Percentiles rank a stretch among this genome's conserved stretches.
Conservation (phyloP, 2,797 vertebrate species). For the Vireo griseus region DNA sequence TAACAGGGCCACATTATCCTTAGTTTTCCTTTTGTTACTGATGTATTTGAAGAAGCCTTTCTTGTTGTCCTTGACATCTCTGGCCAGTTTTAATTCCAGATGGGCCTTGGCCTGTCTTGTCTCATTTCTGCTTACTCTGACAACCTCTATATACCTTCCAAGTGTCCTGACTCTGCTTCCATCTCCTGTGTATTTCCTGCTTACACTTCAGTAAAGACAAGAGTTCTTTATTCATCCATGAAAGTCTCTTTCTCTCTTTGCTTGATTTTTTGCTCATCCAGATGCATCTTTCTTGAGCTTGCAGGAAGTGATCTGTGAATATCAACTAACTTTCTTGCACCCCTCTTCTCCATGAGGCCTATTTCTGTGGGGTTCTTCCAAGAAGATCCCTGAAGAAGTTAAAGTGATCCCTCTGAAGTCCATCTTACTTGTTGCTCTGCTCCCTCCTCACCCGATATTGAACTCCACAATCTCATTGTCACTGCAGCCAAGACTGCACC, state of each 20-base stretch:
- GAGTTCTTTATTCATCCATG: not conserved
- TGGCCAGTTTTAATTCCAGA: not conserved
- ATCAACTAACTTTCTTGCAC: not conserved
- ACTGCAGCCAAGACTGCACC: not conserved
- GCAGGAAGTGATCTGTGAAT: not conserved
- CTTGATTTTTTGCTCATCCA: rapidly evolving
- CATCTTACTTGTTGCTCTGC: no score
- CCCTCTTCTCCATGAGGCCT: not conserved
- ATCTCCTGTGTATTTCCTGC: not conserved
- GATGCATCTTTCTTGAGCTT: not conserved
- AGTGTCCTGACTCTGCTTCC: not conserved
- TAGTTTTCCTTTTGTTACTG: not conserved
- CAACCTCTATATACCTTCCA: not conserved
- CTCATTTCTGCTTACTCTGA: not conserved
- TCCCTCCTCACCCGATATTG: rapidly evolving
- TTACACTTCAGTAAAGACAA: not conserved
- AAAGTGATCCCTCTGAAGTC: not conserved
- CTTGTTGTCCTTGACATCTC: not conserved
- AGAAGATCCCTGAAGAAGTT: not conserved
- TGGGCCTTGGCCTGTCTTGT: not conserved
- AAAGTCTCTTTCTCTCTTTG: not conserved
- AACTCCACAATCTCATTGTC: not conserved
- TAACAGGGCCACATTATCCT: not conserved
- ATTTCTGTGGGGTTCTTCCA: no score
- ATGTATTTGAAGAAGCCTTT: not conserved